Base-by-base conservation (phyloP, 2,888 invertebrate genomes). In the Volucella inflata region DNA sequence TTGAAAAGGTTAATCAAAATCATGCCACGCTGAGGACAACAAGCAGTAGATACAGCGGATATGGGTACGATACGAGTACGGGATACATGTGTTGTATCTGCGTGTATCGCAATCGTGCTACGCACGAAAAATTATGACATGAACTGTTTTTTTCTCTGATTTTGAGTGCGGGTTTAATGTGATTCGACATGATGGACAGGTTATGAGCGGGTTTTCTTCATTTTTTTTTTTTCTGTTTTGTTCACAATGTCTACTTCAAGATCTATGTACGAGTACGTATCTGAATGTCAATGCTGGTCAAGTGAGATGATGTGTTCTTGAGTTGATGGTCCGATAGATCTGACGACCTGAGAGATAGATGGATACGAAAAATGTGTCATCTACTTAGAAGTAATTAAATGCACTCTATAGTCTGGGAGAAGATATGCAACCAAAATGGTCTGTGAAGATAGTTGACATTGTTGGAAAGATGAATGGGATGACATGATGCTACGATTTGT, bases 101-200 rank as follows among this genome's bases (percentile, higher is more conserved):
- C 83, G 83, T 84, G 83, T 84, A 83, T 78, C 82, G 74, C 62
- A 84, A 84, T 84, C 83, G 83, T 65, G 83, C 83, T 84, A 84
- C 83, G 83, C 83, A 84, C 83, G 83, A 84, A 84, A 84, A 84
- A 70, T 79, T 84, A 84, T 79, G 70, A 84, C 83, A 84, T 84
- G 83, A 79, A 75, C 62, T 36, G 79, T 48, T 83, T 68, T 65
- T 57, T 53, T 68, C 70, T 67, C 12, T 42, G 21, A 53, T 81
- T 70, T 67, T 72, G 60, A 83, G 79, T 70, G 68, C 83, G 83
- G 70, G 64, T 38, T 84, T 79, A 79, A 79, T 84, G 78, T 84
- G 79, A 84, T 75, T 79, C 78, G 83, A 78, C 68, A 79, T 84
- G 83, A 84, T 84, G 83, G 83, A 84, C 83, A 84, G 79, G 83